These are phyloP conservation scores for Chaetogeoica ovagalla DNA, from an alignment of 2,888 invertebrate genomes.

Conservation along the genomic window DNA sequence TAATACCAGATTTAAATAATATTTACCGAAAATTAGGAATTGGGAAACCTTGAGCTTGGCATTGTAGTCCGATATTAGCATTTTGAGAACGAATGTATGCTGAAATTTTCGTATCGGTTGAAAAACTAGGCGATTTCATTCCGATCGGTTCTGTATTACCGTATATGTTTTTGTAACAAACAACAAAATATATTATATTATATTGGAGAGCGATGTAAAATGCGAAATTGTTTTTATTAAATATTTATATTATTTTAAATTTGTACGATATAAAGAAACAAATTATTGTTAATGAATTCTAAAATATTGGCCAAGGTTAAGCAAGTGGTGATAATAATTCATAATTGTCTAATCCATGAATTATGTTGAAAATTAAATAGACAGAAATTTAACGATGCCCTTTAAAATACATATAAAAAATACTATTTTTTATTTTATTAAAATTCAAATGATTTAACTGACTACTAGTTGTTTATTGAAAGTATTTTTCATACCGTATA, in stretches of 20 bases:
- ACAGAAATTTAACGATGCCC: too few species aligned
- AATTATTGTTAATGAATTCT: background rate
- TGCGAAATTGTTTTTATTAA: slow-evolving; percentile 3
- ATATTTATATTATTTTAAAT: background rate
- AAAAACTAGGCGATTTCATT: slow-evolving; percentile 69
- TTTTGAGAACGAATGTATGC: slow-evolving; percentile 56
- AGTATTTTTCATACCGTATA: slow-evolving; percentile 58
- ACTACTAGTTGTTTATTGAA: background rate
- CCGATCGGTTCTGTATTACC: slow-evolving; percentile 67
- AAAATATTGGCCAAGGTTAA: background rate
- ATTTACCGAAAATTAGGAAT: slow-evolving; percentile 59
- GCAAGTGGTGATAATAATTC: too few species aligned
- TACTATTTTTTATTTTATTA: background rate
- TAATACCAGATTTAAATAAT: slow-evolving; percentile 16
- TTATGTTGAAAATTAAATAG: too few species aligned
- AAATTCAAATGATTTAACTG: background rate
- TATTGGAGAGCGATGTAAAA: background rate
- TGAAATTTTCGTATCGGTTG: slow-evolving; percentile 63
- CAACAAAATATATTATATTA: background rate
- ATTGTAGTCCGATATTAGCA: slow-evolving; percentile 61
- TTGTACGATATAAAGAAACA: too few species aligned
- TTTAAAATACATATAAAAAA: too few species aligned
- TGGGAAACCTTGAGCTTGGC: slow-evolving; percentile 66
- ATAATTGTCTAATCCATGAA: too few species aligned
- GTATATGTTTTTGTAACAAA: slow-evolving; percentile 15